Percentiles rank a stretch among this genome's conserved stretches.
Evolutionary conservation across 2,113 vertebrate genomes (phyloP).

Genomic region (Fregata magnificens): DNA sequence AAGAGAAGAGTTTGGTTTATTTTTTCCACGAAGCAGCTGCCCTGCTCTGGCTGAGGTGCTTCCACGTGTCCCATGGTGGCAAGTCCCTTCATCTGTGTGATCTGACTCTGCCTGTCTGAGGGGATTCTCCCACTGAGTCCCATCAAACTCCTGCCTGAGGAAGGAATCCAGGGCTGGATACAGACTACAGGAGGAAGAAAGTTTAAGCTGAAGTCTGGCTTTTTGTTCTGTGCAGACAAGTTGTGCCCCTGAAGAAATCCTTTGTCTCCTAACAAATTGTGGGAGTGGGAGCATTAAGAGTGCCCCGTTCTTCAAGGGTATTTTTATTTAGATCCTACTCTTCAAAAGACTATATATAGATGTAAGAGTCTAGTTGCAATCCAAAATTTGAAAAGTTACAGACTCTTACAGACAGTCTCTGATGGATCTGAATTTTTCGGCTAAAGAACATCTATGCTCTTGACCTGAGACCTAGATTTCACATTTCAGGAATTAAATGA

Average conservation of each 20-base stretch:
- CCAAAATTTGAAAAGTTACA: slow-evolving; percentile 3
- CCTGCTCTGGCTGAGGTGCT: neutral
- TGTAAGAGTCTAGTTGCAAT: neutral
- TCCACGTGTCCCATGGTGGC: neutral
- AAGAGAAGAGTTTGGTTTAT: neutral
- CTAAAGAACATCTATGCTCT: slow-evolving; percentile 36
- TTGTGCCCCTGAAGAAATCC: neutral
- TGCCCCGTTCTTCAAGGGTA: neutral
- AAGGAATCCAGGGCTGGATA: neutral
- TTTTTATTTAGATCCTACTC: slow-evolving; percentile 37
- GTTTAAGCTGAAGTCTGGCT: neutral
- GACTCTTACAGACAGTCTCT: slow-evolving; percentile 3
- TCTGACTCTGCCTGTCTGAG: neutral
- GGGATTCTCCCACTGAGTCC: neutral
- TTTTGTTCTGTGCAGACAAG: neutral
- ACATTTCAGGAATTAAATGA: slow-evolving; percentile 61
- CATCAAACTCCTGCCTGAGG: neutral
- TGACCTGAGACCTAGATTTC: slow-evolving; percentile 59
- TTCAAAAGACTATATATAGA: neutral
- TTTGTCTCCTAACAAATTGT: neutral
- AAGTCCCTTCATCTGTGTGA: neutral
- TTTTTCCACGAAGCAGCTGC: neutral
- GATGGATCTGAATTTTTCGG: slow-evolving; percentile 56
- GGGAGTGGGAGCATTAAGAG: neutral
- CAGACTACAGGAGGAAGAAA: neutral